These are phyloP conservation scores for Sycophila texana DNA, from an alignment of 2,888 invertebrate genomes.

Conservation along the genomic window DNA sequence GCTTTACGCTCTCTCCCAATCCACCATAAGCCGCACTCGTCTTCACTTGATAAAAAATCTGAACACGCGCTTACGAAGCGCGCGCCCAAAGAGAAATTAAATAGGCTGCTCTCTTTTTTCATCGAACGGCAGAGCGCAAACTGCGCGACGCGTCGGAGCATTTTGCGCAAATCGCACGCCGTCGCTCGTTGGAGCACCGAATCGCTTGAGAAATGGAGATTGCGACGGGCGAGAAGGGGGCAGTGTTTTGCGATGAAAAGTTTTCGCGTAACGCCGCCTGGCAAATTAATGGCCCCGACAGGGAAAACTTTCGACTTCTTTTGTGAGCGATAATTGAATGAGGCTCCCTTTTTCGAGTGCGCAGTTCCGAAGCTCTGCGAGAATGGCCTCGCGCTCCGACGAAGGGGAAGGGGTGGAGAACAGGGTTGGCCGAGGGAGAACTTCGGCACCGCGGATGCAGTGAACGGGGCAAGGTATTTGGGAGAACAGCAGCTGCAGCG, in stretches of 20 bases:
- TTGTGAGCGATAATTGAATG: constrained; percentile 56
- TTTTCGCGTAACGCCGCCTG: constrained; percentile 44
- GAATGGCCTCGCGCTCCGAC: no score
- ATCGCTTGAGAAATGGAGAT: constrained; percentile 45
- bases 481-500: no score
- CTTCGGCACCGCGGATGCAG: no score
- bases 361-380: no score
- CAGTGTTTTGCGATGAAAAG: constrained; percentile 56
- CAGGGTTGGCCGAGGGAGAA: no score
- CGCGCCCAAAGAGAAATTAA: no score
- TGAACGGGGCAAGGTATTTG: no score
- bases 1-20: no score
- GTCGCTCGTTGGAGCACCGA: neutral
- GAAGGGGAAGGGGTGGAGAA: no score
- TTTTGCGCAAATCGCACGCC: neutral
- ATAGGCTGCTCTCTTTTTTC: constrained; percentile 28
- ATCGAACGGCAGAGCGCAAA: constrained; percentile 20
- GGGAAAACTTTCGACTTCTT: constrained; percentile 54
- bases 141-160: neutral
- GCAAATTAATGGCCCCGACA: constrained; percentile 51
- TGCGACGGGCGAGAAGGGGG: constrained; percentile 11
- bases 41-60: no score
- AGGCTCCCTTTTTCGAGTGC: constrained; percentile 20
- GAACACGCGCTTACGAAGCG: no score
- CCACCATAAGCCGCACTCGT: no score